These are phyloP conservation scores for Hippopotamus amphibius DNA, from an alignment of 2,113 vertebrate genomes.

Conservation along the genomic window DNA sequence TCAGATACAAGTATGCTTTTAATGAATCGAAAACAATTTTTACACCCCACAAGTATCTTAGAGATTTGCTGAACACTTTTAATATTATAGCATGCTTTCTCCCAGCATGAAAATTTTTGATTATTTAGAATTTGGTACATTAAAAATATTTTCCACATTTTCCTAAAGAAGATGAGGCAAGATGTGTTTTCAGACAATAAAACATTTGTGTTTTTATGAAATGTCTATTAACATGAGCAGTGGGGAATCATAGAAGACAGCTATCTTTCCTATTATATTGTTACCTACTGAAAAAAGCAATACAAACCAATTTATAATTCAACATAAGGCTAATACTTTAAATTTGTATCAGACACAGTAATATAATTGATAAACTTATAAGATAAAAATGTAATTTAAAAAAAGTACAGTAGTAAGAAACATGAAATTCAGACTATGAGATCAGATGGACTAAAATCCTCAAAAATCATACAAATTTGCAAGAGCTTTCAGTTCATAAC, in stretches of 20 bases:
- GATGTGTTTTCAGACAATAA: conserved; percentile 57
- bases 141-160: conserved; percentile 53
- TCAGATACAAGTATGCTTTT: not conserved
- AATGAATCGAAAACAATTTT: not conserved
- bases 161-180: conserved; percentile 35
- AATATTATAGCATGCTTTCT: conserved; percentile 10
- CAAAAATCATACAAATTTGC: not conserved
- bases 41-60: not conserved
- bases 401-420: not conserved
- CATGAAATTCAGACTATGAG: not conserved
- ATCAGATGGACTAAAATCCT: not conserved
- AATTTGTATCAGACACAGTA: conserved; percentile 54
- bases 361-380: conserved; percentile 39
- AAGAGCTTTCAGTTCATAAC: not conserved
- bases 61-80: conserved; percentile 1
- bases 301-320: conserved; percentile 59
- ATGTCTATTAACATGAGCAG: conserved; percentile 43
- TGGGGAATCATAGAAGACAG: conserved; percentile 62
- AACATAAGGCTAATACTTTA: conserved; percentile 44
- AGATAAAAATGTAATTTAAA: conserved; percentile 23
- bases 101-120: not conserved
- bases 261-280: conserved; percentile 46
- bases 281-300: conserved; percentile 44
- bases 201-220: conserved; percentile 64
- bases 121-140: conserved; percentile 52